Evolutionary conservation across 2,888 invertebrate species (phyloP).

Genomic region (Onthophagus sagittarius): DNA sequence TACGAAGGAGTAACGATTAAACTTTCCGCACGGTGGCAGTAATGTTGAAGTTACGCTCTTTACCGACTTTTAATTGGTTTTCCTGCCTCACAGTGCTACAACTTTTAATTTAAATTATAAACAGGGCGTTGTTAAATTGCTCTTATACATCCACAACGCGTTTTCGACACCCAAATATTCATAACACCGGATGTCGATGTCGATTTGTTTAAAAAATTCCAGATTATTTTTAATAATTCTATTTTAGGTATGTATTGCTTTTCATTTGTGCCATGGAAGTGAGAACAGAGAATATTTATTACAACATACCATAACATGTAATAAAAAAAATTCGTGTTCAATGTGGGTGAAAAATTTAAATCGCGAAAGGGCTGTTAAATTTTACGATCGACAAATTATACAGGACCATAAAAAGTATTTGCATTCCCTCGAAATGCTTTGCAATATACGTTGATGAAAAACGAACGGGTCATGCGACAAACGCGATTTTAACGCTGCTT

Average conservation of each 20-base stretch:
- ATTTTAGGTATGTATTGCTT: no score
- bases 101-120: constrained; percentile 22
- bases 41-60: constrained; percentile 3
- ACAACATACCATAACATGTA: not conserved
- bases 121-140: constrained; percentile 4
- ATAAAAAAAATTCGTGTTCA: not conserved
- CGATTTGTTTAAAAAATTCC: no score
- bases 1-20: not conserved
- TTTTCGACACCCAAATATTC: not conserved
- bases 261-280: not conserved
- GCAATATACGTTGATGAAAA: not conserved
- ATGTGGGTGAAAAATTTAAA: not conserved
- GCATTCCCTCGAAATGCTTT: not conserved
- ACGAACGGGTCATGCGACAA: not conserved
- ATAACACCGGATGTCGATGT: not conserved
- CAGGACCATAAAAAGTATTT: not conserved
- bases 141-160: not conserved
- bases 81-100: constrained; percentile 9
- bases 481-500: not conserved
- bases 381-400: not conserved
- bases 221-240: no score
- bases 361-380: not conserved
- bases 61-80: constrained; percentile 21
- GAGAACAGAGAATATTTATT: not conserved
- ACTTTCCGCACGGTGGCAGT: not conserved